A percentile compares a stretch with the other conserved stretches of the same genome.
Evolutionary conservation across 2,113 vertebrate species (phyloP).

Genomic region (Enhydra lutris): DNA sequence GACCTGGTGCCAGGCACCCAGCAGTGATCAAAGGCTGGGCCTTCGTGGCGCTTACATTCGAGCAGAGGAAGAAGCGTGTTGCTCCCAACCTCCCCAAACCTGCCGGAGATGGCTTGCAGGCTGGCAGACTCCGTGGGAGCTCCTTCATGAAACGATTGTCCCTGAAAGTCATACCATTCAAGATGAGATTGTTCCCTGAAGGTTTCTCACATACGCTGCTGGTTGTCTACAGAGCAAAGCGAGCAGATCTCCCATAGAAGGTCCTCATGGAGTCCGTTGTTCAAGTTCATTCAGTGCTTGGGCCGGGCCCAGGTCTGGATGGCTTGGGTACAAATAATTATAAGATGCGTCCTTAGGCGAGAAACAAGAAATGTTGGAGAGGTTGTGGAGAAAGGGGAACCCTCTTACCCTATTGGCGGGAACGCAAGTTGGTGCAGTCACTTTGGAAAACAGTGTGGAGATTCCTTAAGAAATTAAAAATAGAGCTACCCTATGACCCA

Average conservation of each 20-base stretch:
- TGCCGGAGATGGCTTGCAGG: not conserved
- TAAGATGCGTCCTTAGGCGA: not conserved
- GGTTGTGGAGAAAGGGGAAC: too few species aligned
- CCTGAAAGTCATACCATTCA: not conserved
- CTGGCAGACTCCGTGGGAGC: not conserved
- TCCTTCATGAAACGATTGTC: not conserved
- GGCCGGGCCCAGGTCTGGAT: not conserved
- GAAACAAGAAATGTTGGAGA: too few species aligned
- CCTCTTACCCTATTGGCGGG: too few species aligned
- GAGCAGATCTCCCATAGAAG: not conserved
- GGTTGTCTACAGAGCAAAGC: not conserved
- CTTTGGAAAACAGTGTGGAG: too few species aligned
- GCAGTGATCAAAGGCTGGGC: not conserved
- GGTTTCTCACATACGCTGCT: not conserved
- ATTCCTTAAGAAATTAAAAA: too few species aligned
- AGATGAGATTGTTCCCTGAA: not conserved
- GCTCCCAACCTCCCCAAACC: not conserved
- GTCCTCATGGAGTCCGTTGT: not conserved
- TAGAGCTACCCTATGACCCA: too few species aligned
- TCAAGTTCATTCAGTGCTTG: not conserved
- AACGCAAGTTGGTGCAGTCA: too few species aligned
- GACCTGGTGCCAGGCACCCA: not conserved
- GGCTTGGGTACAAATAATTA: not conserved
- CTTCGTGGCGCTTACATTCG: rapidly evolving
- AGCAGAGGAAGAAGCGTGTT: not conserved